Evolutionary conservation across 2,797 vertebrate species (phyloP).

Genomic region (Channa striata): DNA sequence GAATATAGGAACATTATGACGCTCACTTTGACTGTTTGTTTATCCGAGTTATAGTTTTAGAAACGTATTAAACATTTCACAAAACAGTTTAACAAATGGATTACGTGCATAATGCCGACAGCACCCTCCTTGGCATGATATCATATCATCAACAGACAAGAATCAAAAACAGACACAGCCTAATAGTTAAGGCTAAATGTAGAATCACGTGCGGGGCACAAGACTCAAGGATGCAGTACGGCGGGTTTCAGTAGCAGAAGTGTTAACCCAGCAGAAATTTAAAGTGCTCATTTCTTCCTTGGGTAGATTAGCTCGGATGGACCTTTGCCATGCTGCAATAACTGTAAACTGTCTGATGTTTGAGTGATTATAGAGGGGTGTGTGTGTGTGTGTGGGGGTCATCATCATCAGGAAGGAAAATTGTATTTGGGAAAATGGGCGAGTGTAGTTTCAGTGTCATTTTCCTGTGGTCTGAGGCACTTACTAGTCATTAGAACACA

Average conservation of each 20-base stretch:
- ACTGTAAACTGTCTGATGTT: neutral
- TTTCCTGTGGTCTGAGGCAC: neutral
- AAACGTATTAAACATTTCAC: slow-evolving; percentile 40
- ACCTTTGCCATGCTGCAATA: neutral
- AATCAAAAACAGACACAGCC: neutral
- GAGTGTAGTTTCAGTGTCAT: neutral
- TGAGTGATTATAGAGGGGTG: neutral
- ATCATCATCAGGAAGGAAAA: too few relatives aligned
- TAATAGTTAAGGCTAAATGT: too few relatives aligned
- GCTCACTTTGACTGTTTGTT: slow-evolving; percentile 29
- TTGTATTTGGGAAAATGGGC: too few relatives aligned
- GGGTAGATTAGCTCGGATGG: neutral
- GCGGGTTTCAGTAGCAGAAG: too few relatives aligned
- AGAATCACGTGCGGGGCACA: too few relatives aligned
- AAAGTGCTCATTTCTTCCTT: neutral
- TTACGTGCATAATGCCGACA: neutral
- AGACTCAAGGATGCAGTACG: too few relatives aligned
- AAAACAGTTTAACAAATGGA: slow-evolving; percentile 13
- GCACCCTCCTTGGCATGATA: neutral
- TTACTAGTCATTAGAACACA: neutral
- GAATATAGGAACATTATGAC: slow-evolving; percentile 8
- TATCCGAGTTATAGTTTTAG: slow-evolving; percentile 22
- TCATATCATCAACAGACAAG: slow-evolving; percentile 1
- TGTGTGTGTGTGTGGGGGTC: too few relatives aligned
- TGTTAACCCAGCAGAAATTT: neutral